phyloP scores from a whole-genome alignment of 2,113 vertebrate genomes.

The Nannospalax galili region DNA sequence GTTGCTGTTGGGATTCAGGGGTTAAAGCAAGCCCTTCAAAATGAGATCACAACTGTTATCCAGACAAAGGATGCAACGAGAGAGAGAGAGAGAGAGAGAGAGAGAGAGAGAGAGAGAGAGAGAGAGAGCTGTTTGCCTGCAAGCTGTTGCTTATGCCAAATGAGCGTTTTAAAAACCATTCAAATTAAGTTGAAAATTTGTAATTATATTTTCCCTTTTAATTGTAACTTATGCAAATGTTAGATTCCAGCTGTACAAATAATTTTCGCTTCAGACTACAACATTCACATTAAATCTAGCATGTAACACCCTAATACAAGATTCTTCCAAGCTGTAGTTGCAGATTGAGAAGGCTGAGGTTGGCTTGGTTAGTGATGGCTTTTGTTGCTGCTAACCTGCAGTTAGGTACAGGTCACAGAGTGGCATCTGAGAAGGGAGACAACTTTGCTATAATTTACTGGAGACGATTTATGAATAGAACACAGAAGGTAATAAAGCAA shows the following conservation, averaged over 20 bases:
- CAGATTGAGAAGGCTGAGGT: slow-evolving; percentile 30
- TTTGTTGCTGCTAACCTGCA: background rate
- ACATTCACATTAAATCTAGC: slow-evolving; percentile 61
- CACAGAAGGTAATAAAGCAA: background rate
- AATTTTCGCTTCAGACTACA: slow-evolving; percentile 68
- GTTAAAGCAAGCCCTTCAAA: slow-evolving; percentile 72
- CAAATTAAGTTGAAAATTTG: slow-evolving; percentile 71
- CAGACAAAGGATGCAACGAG: slow-evolving; percentile 19
- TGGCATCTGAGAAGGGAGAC: background rate
- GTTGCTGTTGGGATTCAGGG: slow-evolving; percentile 56
- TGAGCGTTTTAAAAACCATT: slow-evolving; percentile 74
- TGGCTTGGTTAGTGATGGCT: background rate
- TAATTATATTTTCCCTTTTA: slow-evolving; percentile 76
- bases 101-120: too few species aligned
- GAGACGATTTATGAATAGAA: background rate
- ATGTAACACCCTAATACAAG: slow-evolving; percentile 38
- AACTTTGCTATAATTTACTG: background rate
- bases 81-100: too few species aligned
- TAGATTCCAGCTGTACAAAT: slow-evolving; percentile 79
- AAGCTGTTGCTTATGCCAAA: slow-evolving; percentile 72
- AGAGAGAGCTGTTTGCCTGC: slow-evolving; percentile 53
- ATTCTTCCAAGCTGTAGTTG: slow-evolving; percentile 53
- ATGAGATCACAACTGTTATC: slow-evolving; percentile 42
- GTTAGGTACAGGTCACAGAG: background rate
- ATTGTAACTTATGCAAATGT: slow-evolving; percentile 74